A percentile compares a stretch with the other conserved stretches of the same genome.
Conservation (phyloP, 2,113 vertebrate genomes). For the Montifringilla adamsi region DNA sequence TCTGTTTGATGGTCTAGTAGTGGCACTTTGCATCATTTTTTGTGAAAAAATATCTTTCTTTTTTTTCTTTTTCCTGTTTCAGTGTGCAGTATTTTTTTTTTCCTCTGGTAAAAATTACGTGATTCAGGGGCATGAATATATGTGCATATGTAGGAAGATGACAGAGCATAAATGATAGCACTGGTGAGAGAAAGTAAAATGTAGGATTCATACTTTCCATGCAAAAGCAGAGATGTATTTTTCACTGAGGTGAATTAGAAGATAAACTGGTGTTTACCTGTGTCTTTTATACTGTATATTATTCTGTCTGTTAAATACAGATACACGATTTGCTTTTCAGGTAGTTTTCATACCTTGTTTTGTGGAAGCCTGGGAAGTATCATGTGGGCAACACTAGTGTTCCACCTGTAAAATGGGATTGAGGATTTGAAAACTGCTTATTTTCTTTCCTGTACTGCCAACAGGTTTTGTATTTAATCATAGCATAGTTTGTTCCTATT, state of each 20-base stretch:
- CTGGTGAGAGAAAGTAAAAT: not conserved
- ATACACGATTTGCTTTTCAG: not conserved
- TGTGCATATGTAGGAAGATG: not conserved
- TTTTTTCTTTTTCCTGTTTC: not conserved
- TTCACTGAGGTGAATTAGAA: not conserved
- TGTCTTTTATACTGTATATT: not conserved
- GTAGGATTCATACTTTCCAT: not conserved
- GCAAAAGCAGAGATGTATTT: not conserved
- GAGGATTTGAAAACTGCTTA: not conserved
- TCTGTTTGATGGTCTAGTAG: not conserved
- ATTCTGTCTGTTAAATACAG: not conserved
- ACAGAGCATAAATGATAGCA: not conserved
- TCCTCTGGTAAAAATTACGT: not conserved
- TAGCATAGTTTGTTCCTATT: not conserved
- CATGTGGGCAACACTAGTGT: not conserved
- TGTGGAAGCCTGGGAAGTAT: not conserved
- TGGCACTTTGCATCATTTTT: not conserved
- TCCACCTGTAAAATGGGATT: not conserved
- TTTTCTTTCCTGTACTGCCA: not conserved
- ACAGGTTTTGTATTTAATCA: not conserved
- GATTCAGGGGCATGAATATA: not conserved
- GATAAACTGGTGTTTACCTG: not conserved
- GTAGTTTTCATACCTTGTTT: not conserved
- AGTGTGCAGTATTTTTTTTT: not conserved
- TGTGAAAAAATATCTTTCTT: not conserved